phyloP scores from a whole-genome alignment of 2,113 vertebrate genomes.

The Anarrhichthys ocellatus region DNA sequence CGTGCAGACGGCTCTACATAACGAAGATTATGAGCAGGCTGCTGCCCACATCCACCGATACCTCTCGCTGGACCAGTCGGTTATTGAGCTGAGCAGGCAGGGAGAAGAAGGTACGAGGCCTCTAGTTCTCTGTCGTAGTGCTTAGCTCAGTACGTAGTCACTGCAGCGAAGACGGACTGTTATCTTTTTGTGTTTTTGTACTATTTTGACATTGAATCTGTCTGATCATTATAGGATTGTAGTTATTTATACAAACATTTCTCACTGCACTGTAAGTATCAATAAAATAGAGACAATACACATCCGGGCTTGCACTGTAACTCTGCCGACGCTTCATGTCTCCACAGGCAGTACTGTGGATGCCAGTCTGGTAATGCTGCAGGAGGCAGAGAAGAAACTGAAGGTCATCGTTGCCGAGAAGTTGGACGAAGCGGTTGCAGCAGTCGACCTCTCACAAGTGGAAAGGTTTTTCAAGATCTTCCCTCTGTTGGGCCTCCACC shows the following conservation, averaged over 20 bases:
- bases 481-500: slow-evolving; percentile 93
- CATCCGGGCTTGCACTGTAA: neutral
- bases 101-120: slow-evolving; percentile 91
- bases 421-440: slow-evolving; percentile 90
- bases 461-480: slow-evolving; percentile 99
- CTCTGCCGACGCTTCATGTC: neutral
- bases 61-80: slow-evolving; percentile 95
- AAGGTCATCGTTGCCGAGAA: slow-evolving; percentile 94
- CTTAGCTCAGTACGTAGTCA: neutral
- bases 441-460: slow-evolving; percentile 93
- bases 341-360: slow-evolving; percentile 91
- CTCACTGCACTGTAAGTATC: neutral
- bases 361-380: slow-evolving; percentile 92
- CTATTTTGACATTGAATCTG: neutral
- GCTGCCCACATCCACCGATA: slow-evolving; percentile 98
- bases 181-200: neutral
- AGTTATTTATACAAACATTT: neutral
- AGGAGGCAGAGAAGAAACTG: slow-evolving; percentile 93
- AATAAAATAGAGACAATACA: neutral
- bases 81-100: slow-evolving; percentile 97
- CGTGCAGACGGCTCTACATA: slow-evolving; percentile 92
- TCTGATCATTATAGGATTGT: neutral
- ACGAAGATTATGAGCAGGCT: slow-evolving; percentile 96
- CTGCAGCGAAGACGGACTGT: neutral
- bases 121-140: slow-evolving; percentile 1